Evolutionary conservation across 2,113 vertebrate species (phyloP), one percentile per base, ranked within the genome.

Genomic region (Sigmodon hispidus): DNA sequence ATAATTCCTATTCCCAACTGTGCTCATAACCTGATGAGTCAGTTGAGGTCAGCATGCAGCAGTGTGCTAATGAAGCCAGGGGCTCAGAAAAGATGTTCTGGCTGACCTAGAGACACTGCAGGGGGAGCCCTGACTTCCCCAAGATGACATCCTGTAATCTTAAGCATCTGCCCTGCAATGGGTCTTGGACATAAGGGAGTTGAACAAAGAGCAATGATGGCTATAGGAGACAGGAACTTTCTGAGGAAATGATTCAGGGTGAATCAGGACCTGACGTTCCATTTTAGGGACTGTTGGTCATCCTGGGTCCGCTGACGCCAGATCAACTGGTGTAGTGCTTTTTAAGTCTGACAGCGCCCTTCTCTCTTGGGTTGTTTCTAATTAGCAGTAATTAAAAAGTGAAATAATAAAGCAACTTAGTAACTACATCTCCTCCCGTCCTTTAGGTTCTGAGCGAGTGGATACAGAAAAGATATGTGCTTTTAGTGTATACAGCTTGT

Each of bases 11-110:
- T 89, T 87, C 96, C 76, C 86, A 84, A 69, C 77, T 91, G 93
- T 31, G 76, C 94, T 91, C 76, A 83, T 34, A 97, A 96, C 81
- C 89, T 94, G 87, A 92, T 96, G 93, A 96, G 91, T 96, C 96
- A 95, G 91, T 26, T 63, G 94, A 93, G 84, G 90, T 97, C 96
- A 96, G 92, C 75, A 75, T 57, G 87, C 61, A 94, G 83, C 91
- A 36, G 11, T 16, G 48, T 72, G 69, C 73, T 85, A 57, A 94
- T 0, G 65, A 95, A 90, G 80, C 63, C 72, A 59, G 59, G 52
- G 9, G 10, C 92, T 95, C 75, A 31, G 63, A 76, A 63, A 93
- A 91, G 87, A 81, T 50, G 34, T 63, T 87, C 40, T 15, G 29
- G 70, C 40, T 52, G 87, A 34, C 43, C 48, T 70, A 72, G 76